These are phyloP conservation scores for Catagonus wagneri DNA, from an alignment of 2,113 vertebrate genomes.

Conservation along the genomic window DNA sequence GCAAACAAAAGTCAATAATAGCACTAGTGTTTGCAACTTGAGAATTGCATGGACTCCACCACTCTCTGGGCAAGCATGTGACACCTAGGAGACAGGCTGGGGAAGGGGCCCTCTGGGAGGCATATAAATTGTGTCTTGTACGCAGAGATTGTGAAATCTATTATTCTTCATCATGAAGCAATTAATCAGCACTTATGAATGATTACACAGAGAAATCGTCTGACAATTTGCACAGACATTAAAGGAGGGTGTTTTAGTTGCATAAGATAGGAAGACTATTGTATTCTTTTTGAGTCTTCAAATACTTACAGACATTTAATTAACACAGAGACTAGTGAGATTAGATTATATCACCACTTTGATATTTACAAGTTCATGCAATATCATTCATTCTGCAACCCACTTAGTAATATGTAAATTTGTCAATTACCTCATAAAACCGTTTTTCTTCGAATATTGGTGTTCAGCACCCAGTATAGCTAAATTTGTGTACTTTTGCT, in stretches of 20 bases:
- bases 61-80: fast-evolving
- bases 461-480: not conserved
- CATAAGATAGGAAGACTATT: not conserved
- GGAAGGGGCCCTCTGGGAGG: too few relatives aligned
- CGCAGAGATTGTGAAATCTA: not conserved
- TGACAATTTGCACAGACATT: not conserved
- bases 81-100: not conserved
- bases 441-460: not conserved
- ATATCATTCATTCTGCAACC: too few relatives aligned
- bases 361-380: not conserved
- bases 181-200: not conserved
- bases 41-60: not conserved
- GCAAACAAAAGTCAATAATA: not conserved
- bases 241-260: not conserved
- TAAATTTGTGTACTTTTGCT: not conserved
- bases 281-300: not conserved
- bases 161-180: not conserved
- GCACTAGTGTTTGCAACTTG: not conserved
- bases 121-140: fast-evolving
- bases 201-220: not conserved
- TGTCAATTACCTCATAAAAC: not conserved
- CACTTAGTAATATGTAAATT: not conserved
- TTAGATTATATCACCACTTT: not conserved
- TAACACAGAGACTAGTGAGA: not conserved
- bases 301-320: conserved; percentile 11